Conservation (phyloP, 2,888 invertebrate species). For the Drosophila setosimentum region DNA sequence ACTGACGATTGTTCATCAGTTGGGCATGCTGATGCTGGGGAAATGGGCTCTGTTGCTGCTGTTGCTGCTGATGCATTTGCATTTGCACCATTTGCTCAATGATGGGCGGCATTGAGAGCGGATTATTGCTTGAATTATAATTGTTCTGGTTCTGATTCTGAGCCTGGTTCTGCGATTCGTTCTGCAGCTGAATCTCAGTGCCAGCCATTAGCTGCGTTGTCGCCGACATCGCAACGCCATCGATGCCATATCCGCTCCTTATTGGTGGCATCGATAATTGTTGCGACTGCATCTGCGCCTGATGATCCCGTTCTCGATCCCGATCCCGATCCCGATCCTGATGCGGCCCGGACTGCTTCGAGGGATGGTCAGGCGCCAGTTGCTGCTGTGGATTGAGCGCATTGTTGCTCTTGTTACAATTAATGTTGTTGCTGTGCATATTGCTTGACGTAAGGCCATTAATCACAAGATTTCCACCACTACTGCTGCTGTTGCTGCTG, state of each 20-base stretch:
- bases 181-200: conserved; percentile 61
- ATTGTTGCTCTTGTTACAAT: conserved; percentile 54
- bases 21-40: conserved; percentile 57
- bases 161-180: conserved; percentile 57
- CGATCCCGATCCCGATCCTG: background rate
- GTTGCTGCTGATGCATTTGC: conserved; percentile 70
- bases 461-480: conserved; percentile 77
- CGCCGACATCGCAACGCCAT: conserved; percentile 51
- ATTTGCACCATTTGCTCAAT: conserved; percentile 77
- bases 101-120: conserved; percentile 81
- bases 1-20: conserved; percentile 35
- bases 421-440: conserved; percentile 66
- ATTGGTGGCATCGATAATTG: conserved; percentile 47
- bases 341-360: conserved; percentile 39
- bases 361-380: conserved; percentile 44
- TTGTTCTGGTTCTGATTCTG: conserved; percentile 66
- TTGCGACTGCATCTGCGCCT: conserved; percentile 26
- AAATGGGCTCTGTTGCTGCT: conserved; percentile 37
- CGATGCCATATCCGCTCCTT: conserved; percentile 41
- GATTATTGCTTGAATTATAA: conserved; percentile 74
- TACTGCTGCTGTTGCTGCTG: conserved; percentile 66
- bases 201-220: conserved; percentile 52
- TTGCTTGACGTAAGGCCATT: conserved; percentile 83
- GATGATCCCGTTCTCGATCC: background rate
- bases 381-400: conserved; percentile 52